Conservation (phyloP, 2,888 invertebrate genomes). For the Actias luna region DNA sequence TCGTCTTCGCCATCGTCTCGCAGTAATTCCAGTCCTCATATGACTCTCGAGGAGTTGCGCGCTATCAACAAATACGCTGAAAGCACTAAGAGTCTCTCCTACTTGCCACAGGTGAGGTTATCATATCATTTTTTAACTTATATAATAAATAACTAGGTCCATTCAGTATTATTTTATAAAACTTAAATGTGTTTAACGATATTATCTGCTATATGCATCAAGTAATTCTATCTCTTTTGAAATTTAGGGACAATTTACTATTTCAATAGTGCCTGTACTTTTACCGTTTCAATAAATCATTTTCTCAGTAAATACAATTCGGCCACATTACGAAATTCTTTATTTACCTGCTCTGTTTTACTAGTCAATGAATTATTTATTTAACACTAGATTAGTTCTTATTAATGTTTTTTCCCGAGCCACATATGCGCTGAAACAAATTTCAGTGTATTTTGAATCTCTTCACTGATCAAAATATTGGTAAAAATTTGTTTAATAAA, state of each 20-base stretch:
- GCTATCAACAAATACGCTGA: conserved; percentile 95
- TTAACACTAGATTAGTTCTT: background rate
- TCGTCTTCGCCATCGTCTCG: conserved; percentile 88
- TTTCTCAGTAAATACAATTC: background rate
- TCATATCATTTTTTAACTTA: conserved; percentile 1
- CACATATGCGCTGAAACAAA: conserved; percentile 1
- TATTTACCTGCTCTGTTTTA: background rate
- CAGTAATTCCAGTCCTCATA: conserved; percentile 85
- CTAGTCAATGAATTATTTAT: background rate
- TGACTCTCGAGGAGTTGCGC: conserved; percentile 90
- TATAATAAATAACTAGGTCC: background rate
- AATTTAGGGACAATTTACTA: background rate
- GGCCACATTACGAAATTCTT: background rate
- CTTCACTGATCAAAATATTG: background rate
- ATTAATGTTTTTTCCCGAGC: background rate
- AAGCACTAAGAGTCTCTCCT: conserved; percentile 94
- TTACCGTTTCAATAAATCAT: background rate
- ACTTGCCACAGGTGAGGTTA: conserved; percentile 91
- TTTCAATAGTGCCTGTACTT: background rate
- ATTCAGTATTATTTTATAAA: background rate
- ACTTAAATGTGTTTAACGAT: too few species aligned
- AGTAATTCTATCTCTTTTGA: background rate
- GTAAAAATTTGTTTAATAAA: background rate
- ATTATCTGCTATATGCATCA: too few species aligned
- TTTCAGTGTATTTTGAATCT: background rate